These are phyloP conservation scores for Yasuhikotakia modesta DNA, from an alignment of 2,797 vertebrate species.

Conservation along the genomic window DNA sequence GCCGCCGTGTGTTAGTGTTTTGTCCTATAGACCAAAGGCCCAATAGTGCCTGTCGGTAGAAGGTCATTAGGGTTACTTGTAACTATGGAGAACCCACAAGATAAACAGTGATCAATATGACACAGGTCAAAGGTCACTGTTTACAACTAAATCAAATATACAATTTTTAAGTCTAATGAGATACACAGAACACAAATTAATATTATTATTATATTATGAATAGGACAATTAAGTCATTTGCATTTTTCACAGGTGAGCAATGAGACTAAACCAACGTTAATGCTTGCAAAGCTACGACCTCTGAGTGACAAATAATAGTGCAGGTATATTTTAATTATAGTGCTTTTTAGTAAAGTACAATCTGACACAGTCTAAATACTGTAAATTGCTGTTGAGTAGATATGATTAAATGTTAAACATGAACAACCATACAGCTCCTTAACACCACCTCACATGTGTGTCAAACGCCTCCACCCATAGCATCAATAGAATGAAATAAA, in stretches of 20 bases:
- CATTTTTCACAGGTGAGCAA: neutral
- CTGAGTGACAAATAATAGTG: slow-evolving; percentile 31
- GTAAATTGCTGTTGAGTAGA: slow-evolving; percentile 12
- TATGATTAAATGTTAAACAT: slow-evolving; percentile 12
- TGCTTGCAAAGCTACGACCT: neutral
- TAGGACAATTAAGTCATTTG: neutral
- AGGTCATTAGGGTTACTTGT: slow-evolving; percentile 52
- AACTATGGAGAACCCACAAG: slow-evolving; percentile 57
- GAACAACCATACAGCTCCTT: slow-evolving; percentile 10
- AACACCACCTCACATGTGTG: slow-evolving; percentile 43
- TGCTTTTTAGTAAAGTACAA: slow-evolving; percentile 22
- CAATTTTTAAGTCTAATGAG: slow-evolving; percentile 8
- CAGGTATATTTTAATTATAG: slow-evolving; percentile 19
- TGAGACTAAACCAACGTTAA: neutral
- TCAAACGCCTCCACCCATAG: slow-evolving; percentile 60
- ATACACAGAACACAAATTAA: neutral
- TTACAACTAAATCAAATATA: slow-evolving; percentile 17
- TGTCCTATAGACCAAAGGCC: slow-evolving; percentile 49
- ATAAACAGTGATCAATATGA: slow-evolving; percentile 32
- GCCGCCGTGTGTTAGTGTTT: slow-evolving; percentile 30
- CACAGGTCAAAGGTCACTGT: slow-evolving; percentile 6
- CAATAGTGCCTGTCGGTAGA: slow-evolving; percentile 40
- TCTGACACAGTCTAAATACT: slow-evolving; percentile 22
- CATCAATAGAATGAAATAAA: slow-evolving; percentile 73
- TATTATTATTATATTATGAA: neutral